Evolutionary conservation across 2,888 invertebrate species (phyloP).

Genomic region (Boloria selene): DNA sequence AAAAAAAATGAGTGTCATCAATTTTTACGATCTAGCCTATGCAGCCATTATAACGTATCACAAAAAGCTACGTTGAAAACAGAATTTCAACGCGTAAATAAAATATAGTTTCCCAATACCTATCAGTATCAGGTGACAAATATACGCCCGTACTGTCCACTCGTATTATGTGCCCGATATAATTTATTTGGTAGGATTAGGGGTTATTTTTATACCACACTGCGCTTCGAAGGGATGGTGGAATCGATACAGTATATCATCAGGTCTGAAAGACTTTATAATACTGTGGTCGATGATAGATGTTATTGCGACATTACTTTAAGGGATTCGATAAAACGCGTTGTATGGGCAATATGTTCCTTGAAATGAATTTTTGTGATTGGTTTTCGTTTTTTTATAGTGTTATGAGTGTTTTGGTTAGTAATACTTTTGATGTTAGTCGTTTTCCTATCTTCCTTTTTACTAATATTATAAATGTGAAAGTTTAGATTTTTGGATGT

Average conservation of each 20-base stretch:
- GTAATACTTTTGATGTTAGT: too few species aligned
- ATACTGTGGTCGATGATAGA: conserved; percentile 6
- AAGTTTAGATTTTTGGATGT: too few species aligned
- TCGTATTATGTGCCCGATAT: conserved; percentile 56
- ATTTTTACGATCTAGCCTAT: conserved; percentile 14
- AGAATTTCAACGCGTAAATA: conserved; percentile 36
- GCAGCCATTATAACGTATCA: conserved; percentile 14
- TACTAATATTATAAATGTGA: too few species aligned
- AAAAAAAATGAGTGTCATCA: conserved; percentile 9
- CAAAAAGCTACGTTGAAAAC: conserved; percentile 21
- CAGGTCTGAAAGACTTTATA: conserved; percentile 11
- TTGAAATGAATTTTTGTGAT: background rate
- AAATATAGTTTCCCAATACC: conserved; percentile 39
- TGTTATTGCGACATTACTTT: conserved; percentile 13
- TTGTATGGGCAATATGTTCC: background rate
- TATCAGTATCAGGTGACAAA: conserved; percentile 44
- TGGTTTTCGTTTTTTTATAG: background rate
- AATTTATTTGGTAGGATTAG: conserved; percentile 70
- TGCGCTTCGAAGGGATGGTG: conserved; percentile 6
- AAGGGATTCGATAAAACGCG: background rate
- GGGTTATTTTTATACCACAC: conserved; percentile 61
- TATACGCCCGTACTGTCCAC: conserved; percentile 37
- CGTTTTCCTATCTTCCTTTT: too few species aligned
- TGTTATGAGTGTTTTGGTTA: background rate
- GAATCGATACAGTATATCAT: conserved; percentile 30